Evolutionary conservation across 1,140 invertebrate species (phyloP), one percentile per base, ranked within the genome.

Genomic region (Leptonema lineaticorne): DNA sequence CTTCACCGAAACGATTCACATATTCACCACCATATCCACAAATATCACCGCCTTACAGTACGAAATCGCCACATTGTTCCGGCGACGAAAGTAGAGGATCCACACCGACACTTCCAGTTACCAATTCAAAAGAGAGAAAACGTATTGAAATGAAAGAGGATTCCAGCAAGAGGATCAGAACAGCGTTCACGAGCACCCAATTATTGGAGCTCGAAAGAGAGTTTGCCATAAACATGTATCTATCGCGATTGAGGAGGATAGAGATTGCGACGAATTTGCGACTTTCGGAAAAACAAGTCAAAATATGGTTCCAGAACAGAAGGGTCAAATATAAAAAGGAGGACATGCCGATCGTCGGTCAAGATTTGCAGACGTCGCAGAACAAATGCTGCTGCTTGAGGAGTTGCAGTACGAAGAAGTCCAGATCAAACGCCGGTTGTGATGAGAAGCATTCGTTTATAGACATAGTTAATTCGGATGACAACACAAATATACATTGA

Each of bases 251-350:
- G 29, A 83, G 94, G 41, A 83, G 95, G 67, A 96, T 97, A 70
- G 94, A 97, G 78, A 95, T 97, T 58, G 95, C 95, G 0, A 94
- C 92, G 5, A 88, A 91, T 72, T 79, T 97, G 58, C 87, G 90
- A 22, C 78, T 97, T 0, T 94, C 92, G 0, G 95, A 97, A 80
- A 97, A 97, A 77, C 94, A 96, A 81, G 93, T 96, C 41, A 96
- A 95, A 79, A 96, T 96, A 63, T 97, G 95, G 95, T 94, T 96
- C 76, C 94, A 96, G 78, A 95, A 95, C 76, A 84, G 90, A 11
- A 84, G 94, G 2, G 95, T 96, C 2, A 96, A 96, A 76, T 87
- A 94, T 77, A 96, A 96, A 84, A 96, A 96, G 75, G 92, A 82
- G 46, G 81, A 83, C 22, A 74, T 75, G 4, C 79, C 80, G 0